phyloP scores from a whole-genome alignment of 2,888 invertebrate genomes.

The Sarcophaga rosellei region DNA sequence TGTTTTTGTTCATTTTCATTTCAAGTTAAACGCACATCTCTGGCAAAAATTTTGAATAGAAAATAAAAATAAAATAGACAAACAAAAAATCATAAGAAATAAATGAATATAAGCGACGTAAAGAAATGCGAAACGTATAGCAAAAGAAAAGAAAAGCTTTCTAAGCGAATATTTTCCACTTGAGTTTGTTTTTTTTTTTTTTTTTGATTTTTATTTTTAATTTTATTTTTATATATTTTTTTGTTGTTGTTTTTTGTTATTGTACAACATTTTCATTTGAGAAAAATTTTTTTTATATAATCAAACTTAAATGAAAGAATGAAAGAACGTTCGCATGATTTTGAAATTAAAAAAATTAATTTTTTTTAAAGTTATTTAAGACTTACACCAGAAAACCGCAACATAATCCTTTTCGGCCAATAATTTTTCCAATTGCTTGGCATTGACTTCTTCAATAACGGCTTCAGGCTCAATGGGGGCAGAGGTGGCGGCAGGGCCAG shows the following conservation, averaged over 20 bases:
- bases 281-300: slow-evolving; percentile 11
- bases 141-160: slow-evolving; percentile 62
- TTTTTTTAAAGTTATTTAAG: slow-evolving; percentile 66
- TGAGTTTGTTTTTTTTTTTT: slow-evolving; percentile 58
- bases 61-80: slow-evolving; percentile 28
- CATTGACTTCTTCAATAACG: slow-evolving; percentile 96
- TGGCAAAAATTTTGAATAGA: slow-evolving; percentile 32
- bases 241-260: neutral
- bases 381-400: slow-evolving; percentile 98
- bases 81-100: slow-evolving; percentile 3
- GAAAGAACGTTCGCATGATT: no score
- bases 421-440: slow-evolving; percentile 94
- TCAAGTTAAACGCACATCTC: slow-evolving; percentile 47
- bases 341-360: neutral
- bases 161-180: slow-evolving; percentile 65
- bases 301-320: neutral
- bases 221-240: slow-evolving; percentile 36
- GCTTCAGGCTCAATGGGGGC: slow-evolving; percentile 83
- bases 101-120: slow-evolving; percentile 8
- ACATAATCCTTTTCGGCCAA: slow-evolving; percentile 96
- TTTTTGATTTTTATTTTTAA: slow-evolving; percentile 14
- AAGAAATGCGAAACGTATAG: slow-evolving; percentile 45
- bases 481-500: slow-evolving; percentile 74
- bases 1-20: slow-evolving; percentile 50
- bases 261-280: slow-evolving; percentile 8